Percentiles rank a stretch among this genome's conserved stretches.
phyloP scores from a whole-genome alignment of 1,140 invertebrate species.

The Heliconius himera region DNA sequence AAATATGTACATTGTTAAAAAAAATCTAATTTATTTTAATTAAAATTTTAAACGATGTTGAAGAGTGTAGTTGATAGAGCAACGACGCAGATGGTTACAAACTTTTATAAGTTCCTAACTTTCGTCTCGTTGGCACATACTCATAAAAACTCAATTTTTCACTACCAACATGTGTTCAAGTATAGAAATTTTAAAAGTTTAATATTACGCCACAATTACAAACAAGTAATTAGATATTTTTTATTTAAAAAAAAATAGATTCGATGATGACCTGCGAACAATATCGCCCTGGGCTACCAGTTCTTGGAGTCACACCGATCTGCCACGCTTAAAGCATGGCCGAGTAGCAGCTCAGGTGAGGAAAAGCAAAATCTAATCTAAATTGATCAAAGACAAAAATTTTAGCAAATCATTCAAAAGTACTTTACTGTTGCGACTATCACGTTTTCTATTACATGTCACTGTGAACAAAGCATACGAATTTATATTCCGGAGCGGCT shows the following conservation, averaged over 20 bases:
- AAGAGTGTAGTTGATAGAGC: not conserved
- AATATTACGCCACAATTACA: not conserved
- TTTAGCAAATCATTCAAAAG: not conserved
- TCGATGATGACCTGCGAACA: slow-evolving; percentile 87
- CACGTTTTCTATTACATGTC: slow-evolving; percentile 62
- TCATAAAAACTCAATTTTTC: slow-evolving; percentile 4
- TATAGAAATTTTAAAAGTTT: not conserved
- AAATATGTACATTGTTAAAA: no score
- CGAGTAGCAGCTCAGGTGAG: slow-evolving; percentile 92
- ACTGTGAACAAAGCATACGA: slow-evolving; percentile 47
- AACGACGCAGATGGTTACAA: slow-evolving; percentile 8
- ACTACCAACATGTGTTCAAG: not conserved
- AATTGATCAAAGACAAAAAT: slow-evolving; percentile 9
- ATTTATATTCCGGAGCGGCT: slow-evolving; percentile 54
- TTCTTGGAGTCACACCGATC: slow-evolving; percentile 92
- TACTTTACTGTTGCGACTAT: slow-evolving; percentile 12
- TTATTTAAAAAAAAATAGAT: slow-evolving; percentile 57
- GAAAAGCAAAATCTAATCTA: slow-evolving; percentile 5
- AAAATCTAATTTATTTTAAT: not conserved
- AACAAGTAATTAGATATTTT: not conserved
- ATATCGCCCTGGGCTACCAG: slow-evolving; percentile 89
- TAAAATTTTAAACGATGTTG: not conserved
- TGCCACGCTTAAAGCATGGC: slow-evolving; percentile 89
- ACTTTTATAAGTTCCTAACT: slow-evolving; percentile 8
- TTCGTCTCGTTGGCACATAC: slow-evolving; percentile 10